Percentiles rank a stretch among this genome's conserved stretches.
phyloP scores from a whole-genome alignment of 2,888 invertebrate species.

The Agonopterix alstromeriana region DNA sequence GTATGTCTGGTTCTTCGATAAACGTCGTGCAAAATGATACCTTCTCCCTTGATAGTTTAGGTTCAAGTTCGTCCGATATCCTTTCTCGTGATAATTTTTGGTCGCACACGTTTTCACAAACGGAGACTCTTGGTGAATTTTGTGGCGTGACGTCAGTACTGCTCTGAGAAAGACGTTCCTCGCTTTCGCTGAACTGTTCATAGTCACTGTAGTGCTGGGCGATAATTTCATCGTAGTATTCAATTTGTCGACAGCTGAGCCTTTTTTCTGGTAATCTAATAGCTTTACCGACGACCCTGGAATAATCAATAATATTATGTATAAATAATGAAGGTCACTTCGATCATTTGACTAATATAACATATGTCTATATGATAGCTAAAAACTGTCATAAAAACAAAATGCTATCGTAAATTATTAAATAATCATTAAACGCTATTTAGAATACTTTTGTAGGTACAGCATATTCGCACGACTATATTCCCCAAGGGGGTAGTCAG shows the following conservation, averaged over 20 bases:
- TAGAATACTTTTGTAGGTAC: no score
- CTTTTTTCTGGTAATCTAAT: conserved; percentile 50
- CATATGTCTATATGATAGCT: no score
- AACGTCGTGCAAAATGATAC: conserved; percentile 34
- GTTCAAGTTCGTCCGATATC: conserved; percentile 24
- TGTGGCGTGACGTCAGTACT: conserved; percentile 65
- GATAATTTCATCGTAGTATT: conserved; percentile 63
- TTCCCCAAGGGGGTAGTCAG: no score
- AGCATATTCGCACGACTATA: no score
- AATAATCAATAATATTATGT: conserved; percentile 11
- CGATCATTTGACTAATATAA: no score
- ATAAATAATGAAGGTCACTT: no score
- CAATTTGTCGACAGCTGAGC: conserved; percentile 43
- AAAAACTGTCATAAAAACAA: no score
- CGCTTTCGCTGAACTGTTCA: conserved; percentile 60
- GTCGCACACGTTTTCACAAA: conserved; percentile 36
- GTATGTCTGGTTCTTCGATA: conserved; percentile 39
- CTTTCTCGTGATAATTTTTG: conserved; percentile 31
- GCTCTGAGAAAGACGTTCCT: conserved; percentile 61
- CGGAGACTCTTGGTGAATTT: conserved; percentile 55
- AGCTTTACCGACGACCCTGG: conserved; percentile 59
- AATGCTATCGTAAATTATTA: no score
- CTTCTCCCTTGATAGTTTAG: conserved; percentile 39
- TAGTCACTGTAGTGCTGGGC: conserved; percentile 66
- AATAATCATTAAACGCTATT: no score